These are phyloP conservation scores for Drosophila bifasciata DNA, from an alignment of 1,140 invertebrate genomes.

Conservation along the genomic window DNA sequence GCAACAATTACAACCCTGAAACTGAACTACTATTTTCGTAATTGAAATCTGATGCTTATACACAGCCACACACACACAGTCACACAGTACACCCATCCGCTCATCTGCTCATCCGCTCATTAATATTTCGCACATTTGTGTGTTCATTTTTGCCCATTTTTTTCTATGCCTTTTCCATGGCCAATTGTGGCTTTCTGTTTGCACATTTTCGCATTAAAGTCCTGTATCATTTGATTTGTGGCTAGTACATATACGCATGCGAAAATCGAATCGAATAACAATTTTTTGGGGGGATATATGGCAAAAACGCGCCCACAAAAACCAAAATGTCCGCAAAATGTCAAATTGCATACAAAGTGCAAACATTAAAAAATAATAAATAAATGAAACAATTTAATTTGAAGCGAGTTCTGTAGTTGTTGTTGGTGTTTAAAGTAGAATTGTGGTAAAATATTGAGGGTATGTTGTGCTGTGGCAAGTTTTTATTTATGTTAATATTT, in stretches of 20 bases:
- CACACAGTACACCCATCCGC: constrained; percentile 17
- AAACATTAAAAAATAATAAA: constrained; percentile 38
- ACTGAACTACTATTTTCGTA: constrained; percentile 50
- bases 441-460: too few species aligned
- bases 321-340: constrained; percentile 61
- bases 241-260: constrained; percentile 17
- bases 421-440: too few species aligned
- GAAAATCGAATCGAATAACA: constrained; percentile 40
- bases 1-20: constrained; percentile 47
- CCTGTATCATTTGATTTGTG: constrained; percentile 62
- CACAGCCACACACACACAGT: not conserved
- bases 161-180: constrained; percentile 25
- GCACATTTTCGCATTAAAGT: constrained; percentile 35
- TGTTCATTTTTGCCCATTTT: constrained; percentile 32
- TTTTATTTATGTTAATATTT: too few species aligned
- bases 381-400: constrained; percentile 43
- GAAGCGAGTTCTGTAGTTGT: constrained; percentile 5
- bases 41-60: constrained; percentile 58
- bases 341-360: constrained; percentile 61
- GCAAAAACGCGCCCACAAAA: constrained; percentile 22
- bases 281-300: constrained; percentile 39
- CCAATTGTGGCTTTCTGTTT: constrained; percentile 49
- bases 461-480: too few species aligned
- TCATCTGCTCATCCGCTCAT: constrained; percentile 45
- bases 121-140: constrained; percentile 64